phyloP scores from a whole-genome alignment of 2,113 vertebrate species.

The Anseranas semipalmata region DNA sequence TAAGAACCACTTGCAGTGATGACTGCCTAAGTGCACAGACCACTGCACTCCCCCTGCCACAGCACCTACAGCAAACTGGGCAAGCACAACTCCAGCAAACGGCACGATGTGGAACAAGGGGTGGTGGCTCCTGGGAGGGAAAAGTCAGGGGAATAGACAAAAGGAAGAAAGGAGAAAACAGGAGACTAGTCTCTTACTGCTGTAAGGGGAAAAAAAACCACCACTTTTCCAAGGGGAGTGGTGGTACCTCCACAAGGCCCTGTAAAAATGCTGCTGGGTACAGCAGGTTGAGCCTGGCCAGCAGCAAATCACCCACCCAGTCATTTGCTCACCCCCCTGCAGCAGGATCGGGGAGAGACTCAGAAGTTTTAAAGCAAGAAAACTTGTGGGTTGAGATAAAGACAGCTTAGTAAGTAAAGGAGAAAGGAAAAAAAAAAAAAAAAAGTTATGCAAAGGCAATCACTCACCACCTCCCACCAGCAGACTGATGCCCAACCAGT shows the following conservation, averaged over 20 bases:
- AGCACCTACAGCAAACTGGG: neutral
- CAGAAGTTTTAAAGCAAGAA: neutral
- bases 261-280: neutral
- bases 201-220: neutral
- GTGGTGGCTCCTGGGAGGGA: neutral
- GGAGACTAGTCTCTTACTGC: neutral
- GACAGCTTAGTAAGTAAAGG: neutral
- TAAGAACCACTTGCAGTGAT: rapidly evolving
- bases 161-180: neutral
- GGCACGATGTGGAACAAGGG: neutral
- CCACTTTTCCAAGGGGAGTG: neutral
- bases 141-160: neutral
- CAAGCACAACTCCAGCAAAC: neutral
- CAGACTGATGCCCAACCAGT: neutral
- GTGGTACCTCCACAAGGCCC: neutral
- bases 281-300: rapidly evolving
- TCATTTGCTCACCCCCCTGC: neutral
- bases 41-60: neutral
- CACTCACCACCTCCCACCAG: neutral
- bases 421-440: too few species aligned
- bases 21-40: neutral
- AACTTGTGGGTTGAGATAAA: neutral
- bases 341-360: neutral
- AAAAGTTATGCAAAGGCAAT: neutral
- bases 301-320: neutral